A percentile compares a stretch with the other conserved stretches of the same genome.
phyloP scores from a whole-genome alignment of 2,113 vertebrate genomes.

The Sebastes schlegelii region DNA sequence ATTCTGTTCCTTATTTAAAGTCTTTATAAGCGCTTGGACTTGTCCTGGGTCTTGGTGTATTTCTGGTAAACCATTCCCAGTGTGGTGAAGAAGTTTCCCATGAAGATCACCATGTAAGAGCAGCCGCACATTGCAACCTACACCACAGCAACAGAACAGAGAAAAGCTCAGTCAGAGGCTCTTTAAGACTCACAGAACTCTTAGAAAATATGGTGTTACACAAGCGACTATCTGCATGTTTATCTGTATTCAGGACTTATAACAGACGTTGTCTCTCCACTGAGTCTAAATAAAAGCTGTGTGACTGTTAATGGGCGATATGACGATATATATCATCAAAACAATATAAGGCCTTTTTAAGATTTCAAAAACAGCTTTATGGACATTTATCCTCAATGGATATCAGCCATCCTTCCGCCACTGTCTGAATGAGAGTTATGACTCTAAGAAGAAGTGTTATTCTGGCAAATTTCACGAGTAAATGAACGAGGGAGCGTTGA shows the following conservation, averaged over 20 bases:
- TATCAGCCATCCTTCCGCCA: background rate
- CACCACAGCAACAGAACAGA: background rate
- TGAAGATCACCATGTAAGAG: slow-evolving; percentile 93
- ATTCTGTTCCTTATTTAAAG: background rate
- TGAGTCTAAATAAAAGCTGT: background rate
- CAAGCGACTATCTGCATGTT: background rate
- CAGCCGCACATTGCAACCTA: slow-evolving; percentile 94
- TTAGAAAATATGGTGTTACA: background rate
- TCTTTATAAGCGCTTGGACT: slow-evolving; percentile 81
- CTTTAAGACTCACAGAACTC: background rate
- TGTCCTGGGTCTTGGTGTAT: slow-evolving; percentile 88
- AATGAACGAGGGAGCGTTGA: background rate
- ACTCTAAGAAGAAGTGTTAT: background rate
- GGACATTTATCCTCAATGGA: background rate
- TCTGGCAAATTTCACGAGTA: background rate
- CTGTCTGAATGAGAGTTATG: background rate
- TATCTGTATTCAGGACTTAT: too few relatives aligned
- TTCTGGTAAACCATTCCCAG: slow-evolving; percentile 95
- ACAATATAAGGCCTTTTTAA: background rate
- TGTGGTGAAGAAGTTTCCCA: slow-evolving; percentile 96
- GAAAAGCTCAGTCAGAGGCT: background rate
- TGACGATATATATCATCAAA: too few relatives aligned
- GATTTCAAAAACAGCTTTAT: background rate
- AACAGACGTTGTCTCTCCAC: background rate
- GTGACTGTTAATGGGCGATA: background rate